phyloP scores from a whole-genome alignment of 23 tunicate species.

The Trididemnum clinides region DNA sequence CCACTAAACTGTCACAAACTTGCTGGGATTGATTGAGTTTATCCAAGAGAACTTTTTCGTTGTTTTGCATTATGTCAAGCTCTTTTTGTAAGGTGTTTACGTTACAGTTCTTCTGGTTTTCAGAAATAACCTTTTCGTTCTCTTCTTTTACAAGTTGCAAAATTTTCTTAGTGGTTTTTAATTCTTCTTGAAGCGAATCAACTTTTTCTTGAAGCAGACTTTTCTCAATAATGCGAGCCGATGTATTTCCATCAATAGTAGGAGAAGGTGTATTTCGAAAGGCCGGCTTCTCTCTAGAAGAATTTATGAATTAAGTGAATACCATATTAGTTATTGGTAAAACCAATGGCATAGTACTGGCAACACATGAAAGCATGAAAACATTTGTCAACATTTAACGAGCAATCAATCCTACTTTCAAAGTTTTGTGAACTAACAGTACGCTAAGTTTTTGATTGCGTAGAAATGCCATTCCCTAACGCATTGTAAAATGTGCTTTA shows the following conservation, averaged over 20 bases:
- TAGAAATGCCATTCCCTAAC: too few species aligned
- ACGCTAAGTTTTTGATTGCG: too few species aligned
- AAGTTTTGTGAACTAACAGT: too few species aligned
- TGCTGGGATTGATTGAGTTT: constrained; percentile 24
- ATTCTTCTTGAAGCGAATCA: background rate
- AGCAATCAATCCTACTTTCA: too few species aligned
- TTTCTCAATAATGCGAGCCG: background rate
- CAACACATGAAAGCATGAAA: too few species aligned
- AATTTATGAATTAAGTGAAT: too few species aligned
- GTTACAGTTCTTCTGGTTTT: background rate
- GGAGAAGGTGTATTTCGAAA: background rate
- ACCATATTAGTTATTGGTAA: too few species aligned
- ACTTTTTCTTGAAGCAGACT: background rate
- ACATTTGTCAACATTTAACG: too few species aligned
- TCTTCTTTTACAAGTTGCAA: constrained; percentile 22
- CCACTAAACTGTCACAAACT: constrained; percentile 28
- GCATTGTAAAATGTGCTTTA: too few species aligned
- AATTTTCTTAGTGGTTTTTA: constrained; percentile 21
- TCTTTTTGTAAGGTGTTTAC: background rate
- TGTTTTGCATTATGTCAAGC: background rate
- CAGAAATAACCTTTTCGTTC: background rate
- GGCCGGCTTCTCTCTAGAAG: background rate
- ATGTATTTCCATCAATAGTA: background rate
- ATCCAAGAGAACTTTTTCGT: constrained; percentile 6
- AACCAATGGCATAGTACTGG: too few species aligned